Base-by-base conservation (phyloP, 2,888 invertebrate genomes). In the Hypercompe scribonia region DNA sequence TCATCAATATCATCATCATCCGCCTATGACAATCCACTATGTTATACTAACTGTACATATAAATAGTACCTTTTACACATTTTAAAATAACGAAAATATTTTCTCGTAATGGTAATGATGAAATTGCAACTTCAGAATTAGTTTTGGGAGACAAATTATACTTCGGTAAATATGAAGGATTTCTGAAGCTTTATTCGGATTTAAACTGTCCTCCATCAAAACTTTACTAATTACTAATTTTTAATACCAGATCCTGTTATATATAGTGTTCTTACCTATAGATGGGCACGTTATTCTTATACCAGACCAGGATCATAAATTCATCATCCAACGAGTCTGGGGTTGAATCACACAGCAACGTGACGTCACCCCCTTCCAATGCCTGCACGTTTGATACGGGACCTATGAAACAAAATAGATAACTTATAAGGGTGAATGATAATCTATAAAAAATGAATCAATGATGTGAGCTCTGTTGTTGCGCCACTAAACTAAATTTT, bases 271-370 rank as follows among this genome's bases (percentile, higher is more conserved):
- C 81, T 89, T 86, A 96, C 96, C 97, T 97, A 91, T 96, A 97
- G 79, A 97, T 96, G 24, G 97, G 97, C 79, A 94, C 94, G 81
- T 96, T 96, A 86, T 96, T 96, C 88, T 96, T 97, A 91, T 97
- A 97, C 97, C 97, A 97, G 34, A 97, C 96, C 54, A 97, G 95
- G 42, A 97, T 93, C 90, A 96, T 96, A 75, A 96, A 96, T 82
- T 96, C 96, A 84, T 97, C 97, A 73, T 95, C 94, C 1, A 90
- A 84, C 11, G 93, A 88, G 42, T 96, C 95, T 3, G 96, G 94
- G 34, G 93, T 91, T 76, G 96, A 95, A 90, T 97, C 96, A 86
- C 97, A 97, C 72, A 92, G 92, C 31, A 97, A 90, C 21, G 95
- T 93, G 3, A 96, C 95, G 80, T 94, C 95, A 68, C 96, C 96